Conservation (phyloP, 2,113 vertebrate genomes). For the Scolopax mira region DNA sequence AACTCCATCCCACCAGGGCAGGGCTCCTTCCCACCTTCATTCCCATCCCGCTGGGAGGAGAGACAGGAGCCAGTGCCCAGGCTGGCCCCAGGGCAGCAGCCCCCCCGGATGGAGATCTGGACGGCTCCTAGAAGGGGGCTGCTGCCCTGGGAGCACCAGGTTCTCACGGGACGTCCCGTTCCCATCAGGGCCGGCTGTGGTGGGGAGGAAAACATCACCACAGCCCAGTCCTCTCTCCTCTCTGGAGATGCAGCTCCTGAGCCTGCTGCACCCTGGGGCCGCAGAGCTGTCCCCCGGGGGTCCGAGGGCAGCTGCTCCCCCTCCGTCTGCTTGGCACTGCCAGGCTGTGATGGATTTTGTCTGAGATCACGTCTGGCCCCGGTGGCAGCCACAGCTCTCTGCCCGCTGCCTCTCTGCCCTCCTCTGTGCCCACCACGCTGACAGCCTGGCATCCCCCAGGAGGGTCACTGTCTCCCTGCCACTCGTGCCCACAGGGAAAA, state of each 20-base stretch:
- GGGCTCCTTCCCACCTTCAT: background rate
- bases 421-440: rapidly evolving
- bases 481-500: background rate
- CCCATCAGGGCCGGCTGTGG: background rate
- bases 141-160: background rate
- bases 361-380: background rate
- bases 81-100: background rate
- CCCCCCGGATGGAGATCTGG: rapidly evolving
- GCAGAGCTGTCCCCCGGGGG: background rate
- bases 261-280: background rate
- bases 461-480: background rate
- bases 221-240: background rate
- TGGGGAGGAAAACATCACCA: background rate
- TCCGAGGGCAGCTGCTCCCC: rapidly evolving
- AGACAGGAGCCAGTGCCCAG: background rate
- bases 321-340: background rate
- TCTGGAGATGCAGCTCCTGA: background rate
- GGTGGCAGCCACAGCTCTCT: background rate
- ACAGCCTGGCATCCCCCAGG: background rate
- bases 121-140: background rate
- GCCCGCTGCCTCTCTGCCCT: background rate
- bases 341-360: background rate
- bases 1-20: background rate
- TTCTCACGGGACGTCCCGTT: rapidly evolving
- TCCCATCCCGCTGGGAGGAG: background rate